Conservation (phyloP, 2,113 vertebrate genomes). For the Tetraodon nigroviridis region DNA sequence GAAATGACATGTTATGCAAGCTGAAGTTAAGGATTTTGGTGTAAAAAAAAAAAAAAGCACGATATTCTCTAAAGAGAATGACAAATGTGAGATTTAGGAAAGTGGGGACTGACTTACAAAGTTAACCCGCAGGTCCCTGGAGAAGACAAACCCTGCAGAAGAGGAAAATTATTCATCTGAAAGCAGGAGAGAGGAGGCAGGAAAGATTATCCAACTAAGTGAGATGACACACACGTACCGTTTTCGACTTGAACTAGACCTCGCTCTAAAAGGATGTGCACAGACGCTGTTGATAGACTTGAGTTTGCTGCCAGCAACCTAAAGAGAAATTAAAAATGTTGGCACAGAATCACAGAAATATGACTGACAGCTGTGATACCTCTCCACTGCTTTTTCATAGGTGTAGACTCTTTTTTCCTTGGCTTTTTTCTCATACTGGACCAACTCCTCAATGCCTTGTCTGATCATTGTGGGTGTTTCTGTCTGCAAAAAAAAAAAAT, state of each 20-base stretch:
- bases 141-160: conserved; percentile 66
- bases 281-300: conserved; percentile 68
- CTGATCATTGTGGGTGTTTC: conserved; percentile 29
- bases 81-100: not conserved
- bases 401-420: conserved; percentile 62
- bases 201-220: conserved; percentile 8
- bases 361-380: conserved; percentile 26
- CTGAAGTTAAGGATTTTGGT: not conserved
- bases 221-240: conserved; percentile 60
- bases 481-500: not conserved
- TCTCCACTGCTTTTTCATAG: conserved; percentile 69
- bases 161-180: conserved; percentile 23
- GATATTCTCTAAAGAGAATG: not conserved
- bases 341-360: no score
- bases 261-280: conserved; percentile 75
- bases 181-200: conserved; percentile 7
- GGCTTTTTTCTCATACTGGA: conserved; percentile 65
- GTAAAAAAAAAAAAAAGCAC: no score
- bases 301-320: conserved; percentile 76
- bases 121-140: conserved; percentile 67
- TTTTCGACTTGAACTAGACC: conserved; percentile 70
- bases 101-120: conserved; percentile 55
- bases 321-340: conserved; percentile 24
- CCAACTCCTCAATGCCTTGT: conserved; percentile 60
- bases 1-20: conserved; percentile 8